A percentile compares a stretch with the other conserved stretches of the same genome.
phyloP scores from a whole-genome alignment of 2,888 invertebrate genomes.

The Thyatira batis region DNA sequence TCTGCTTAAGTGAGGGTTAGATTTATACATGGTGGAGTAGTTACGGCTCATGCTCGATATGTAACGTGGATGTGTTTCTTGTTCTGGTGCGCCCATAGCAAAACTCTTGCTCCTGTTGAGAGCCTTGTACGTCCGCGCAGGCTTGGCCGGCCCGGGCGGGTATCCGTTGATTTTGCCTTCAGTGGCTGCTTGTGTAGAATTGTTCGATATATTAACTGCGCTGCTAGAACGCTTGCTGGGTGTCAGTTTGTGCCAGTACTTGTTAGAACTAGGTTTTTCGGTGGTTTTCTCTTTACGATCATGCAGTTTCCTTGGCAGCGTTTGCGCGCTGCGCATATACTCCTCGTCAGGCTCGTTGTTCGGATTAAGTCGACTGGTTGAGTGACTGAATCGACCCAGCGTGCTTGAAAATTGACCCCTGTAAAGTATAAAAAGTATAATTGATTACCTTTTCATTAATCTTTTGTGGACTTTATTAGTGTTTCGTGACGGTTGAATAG shows the following conservation, averaged over 20 bases:
- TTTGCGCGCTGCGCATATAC: slow-evolving; percentile 86
- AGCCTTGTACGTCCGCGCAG: slow-evolving; percentile 89
- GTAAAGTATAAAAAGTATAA: slow-evolving; percentile 65
- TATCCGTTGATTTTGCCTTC: slow-evolving; percentile 73
- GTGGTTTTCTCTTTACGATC: slow-evolving; percentile 73
- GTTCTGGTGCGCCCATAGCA: slow-evolving; percentile 88
- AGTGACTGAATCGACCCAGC: slow-evolving; percentile 91
- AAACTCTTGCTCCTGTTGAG: slow-evolving; percentile 92
- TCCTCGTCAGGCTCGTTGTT: slow-evolving; percentile 78
- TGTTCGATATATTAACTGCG: slow-evolving; percentile 85
- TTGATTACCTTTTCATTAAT: slow-evolving; percentile 34
- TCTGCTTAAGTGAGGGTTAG: slow-evolving; percentile 88
- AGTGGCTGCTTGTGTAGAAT: slow-evolving; percentile 50
- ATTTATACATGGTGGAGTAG: slow-evolving; percentile 86
- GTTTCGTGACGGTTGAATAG: slow-evolving; percentile 49
- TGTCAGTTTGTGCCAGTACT: slow-evolving; percentile 77
- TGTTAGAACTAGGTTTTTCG: slow-evolving; percentile 71
- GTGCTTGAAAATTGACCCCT: slow-evolving; percentile 88
- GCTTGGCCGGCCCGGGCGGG: slow-evolving; percentile 87
- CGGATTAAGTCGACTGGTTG: slow-evolving; percentile 87
- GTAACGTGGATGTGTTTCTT: slow-evolving; percentile 75
- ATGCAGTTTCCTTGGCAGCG: slow-evolving; percentile 87
- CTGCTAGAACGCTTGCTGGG: slow-evolving; percentile 82
- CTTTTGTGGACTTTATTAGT: slow-evolving; percentile 45
- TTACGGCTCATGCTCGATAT: slow-evolving; percentile 74